phyloP scores from a whole-genome alignment of 1,140 invertebrate species.

The Cylas formicarius region DNA sequence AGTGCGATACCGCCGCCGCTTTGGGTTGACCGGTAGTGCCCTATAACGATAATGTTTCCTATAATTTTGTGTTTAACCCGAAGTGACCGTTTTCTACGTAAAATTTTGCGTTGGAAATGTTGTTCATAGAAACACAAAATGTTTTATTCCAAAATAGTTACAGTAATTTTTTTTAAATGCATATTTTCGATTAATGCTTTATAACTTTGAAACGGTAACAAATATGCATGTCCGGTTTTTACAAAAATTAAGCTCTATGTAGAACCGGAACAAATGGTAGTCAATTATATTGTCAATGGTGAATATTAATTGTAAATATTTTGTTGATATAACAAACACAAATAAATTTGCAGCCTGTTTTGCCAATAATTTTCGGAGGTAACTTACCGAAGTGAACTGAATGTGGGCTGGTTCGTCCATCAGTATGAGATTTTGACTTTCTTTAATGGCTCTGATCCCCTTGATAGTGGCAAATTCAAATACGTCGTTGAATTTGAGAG shows the following conservation, averaged over 20 bases:
- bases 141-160: neutral
- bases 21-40: constrained; percentile 84
- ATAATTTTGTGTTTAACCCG: constrained; percentile 15
- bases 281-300: neutral
- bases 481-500: no score
- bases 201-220: no score
- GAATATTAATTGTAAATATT: neutral
- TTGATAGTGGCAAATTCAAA: no score
- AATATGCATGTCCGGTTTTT: neutral
- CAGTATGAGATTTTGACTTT: constrained; percentile 46
- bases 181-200: neutral
- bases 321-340: neutral
- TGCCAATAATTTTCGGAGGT: constrained; percentile 6
- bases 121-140: neutral
- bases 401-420: constrained; percentile 67
- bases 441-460: no score
- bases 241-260: neutral
- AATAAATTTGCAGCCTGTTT: neutral
- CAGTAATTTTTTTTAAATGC: neutral
- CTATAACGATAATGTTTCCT: no score
- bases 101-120: no score
- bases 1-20: constrained; percentile 75
- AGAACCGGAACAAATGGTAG: neutral
- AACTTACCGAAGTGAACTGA: constrained; percentile 80
- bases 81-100: no score